Percentiles rank a stretch among this genome's conserved stretches.
phyloP scores from a whole-genome alignment of 2,113 vertebrate genomes.

The Turdus rufiventris region DNA sequence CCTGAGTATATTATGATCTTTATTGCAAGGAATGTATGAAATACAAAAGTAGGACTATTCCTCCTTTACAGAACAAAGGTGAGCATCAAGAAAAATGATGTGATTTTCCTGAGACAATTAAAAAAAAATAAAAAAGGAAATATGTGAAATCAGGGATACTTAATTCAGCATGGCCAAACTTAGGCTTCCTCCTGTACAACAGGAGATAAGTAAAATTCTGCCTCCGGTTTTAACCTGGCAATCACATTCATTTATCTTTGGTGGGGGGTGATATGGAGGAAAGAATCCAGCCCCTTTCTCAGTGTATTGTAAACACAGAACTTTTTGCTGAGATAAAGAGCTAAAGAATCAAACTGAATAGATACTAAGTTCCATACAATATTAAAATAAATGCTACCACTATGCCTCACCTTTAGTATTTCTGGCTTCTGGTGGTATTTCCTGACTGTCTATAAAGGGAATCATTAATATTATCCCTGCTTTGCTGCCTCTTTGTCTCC shows the following conservation, averaged over 20 bases:
- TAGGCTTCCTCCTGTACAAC: background rate
- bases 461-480: background rate
- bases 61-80: background rate
- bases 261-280: too few relatives aligned
- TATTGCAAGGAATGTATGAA: background rate
- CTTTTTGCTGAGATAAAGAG: background rate
- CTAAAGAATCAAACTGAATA: background rate
- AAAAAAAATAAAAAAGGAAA: background rate
- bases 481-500: conserved; percentile 7
- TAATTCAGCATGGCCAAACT: background rate
- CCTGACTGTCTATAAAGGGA: background rate
- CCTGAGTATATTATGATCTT: background rate
- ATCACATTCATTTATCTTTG: background rate
- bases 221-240: background rate
- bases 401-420: background rate
- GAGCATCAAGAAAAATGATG: background rate
- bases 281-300: background rate
- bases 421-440: background rate
- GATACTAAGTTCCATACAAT: background rate
- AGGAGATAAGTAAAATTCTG: background rate
- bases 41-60: background rate
- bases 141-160: background rate
- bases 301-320: background rate
- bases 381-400: background rate
- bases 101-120: background rate